Base-by-base conservation (phyloP, 2,888 invertebrate genomes). In the Tinea semifulvella region DNA sequence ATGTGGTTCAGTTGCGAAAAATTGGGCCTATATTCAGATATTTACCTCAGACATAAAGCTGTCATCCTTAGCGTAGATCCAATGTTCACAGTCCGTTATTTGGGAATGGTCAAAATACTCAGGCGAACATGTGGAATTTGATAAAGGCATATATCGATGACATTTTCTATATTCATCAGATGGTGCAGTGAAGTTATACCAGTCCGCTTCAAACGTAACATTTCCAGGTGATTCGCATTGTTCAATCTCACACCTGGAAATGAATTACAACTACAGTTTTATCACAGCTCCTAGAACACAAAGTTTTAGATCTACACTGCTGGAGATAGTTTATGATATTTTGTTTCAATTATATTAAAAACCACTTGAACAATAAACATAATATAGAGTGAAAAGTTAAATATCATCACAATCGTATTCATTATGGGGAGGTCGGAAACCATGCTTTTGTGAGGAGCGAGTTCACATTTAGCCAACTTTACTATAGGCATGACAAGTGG, bases 31-130 rank as follows among this genome's bases (percentile, higher is more conserved):
- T 6, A 26, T 26, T 4, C 2, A 26, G 22, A 39, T 43, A 14
- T 13, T 11, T 53, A 59, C 58, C 55, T 57, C 59, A 14, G 55
- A 53, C 13, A 60, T 55, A 45, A 58, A 58, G 47, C 56, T 57
- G 20, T 52, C 45, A 2, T 53, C 49, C 44, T 52, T 51, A 7
- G 52, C 48, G 35, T 60, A 62, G 2, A 57, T 31, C 60, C 60
- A 62, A 22, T 56, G 51, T 46, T 48, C 47, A 44, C 50, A 47
- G 17, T 42, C 43, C 40, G 55, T 53, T 5, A 54, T 27, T 20
- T 46, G 42, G 18, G 53, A 49, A 8, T 43, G 25, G 46, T 58
- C 51, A 46, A 56, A 58, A 25, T 46, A 49, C 18, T 42, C 11
- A 1, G 49, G 46, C 3, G 50, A 40, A 43, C 59, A 60, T 31